Conservation (phyloP, 2,888 invertebrate genomes). For the Aplocera efformata region DNA sequence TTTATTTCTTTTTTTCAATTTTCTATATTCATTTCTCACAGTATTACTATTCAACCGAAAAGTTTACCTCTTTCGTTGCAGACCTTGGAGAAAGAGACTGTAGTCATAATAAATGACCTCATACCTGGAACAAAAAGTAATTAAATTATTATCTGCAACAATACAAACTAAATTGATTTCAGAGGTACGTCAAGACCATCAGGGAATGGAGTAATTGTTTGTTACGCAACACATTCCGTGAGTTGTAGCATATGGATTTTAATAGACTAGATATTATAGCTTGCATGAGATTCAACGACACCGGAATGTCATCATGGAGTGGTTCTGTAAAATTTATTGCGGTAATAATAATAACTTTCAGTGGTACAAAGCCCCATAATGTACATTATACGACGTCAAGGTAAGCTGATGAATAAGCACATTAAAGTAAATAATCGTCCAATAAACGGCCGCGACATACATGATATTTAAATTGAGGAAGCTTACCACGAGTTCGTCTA, state of each 20-base stretch:
- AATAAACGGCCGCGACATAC: constrained; percentile 23
- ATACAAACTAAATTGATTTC: constrained; percentile 4
- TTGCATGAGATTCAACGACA: constrained; percentile 17
- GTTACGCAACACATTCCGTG: constrained; percentile 18
- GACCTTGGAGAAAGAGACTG: constrained; percentile 1
- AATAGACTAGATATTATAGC: constrained; percentile 12
- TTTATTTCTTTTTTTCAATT: constrained; percentile 11
- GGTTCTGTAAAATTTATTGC: constrained; percentile 16
- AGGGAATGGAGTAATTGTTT: constrained; percentile 8
- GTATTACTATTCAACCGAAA: neutral
- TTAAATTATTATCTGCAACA: constrained; percentile 1
- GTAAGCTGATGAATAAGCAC: constrained; percentile 27
- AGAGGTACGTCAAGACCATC: constrained; percentile 3
- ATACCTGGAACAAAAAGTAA: constrained; percentile 15
- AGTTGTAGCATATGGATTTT: constrained; percentile 14
- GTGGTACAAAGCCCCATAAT: constrained; percentile 20
- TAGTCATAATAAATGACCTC: constrained; percentile 16
- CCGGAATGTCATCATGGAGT: constrained; percentile 7
- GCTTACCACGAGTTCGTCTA: constrained; percentile 16
- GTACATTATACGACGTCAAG: constrained; percentile 21
- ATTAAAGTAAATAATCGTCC: constrained; percentile 26
- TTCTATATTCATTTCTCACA: no score
- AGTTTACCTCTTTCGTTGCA: constrained; percentile 4
- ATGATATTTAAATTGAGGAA: constrained; percentile 31
- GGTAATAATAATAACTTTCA: constrained; percentile 22